Conservation (phyloP, 2,888 invertebrate genomes). For the Ectemnius continuus region DNA sequence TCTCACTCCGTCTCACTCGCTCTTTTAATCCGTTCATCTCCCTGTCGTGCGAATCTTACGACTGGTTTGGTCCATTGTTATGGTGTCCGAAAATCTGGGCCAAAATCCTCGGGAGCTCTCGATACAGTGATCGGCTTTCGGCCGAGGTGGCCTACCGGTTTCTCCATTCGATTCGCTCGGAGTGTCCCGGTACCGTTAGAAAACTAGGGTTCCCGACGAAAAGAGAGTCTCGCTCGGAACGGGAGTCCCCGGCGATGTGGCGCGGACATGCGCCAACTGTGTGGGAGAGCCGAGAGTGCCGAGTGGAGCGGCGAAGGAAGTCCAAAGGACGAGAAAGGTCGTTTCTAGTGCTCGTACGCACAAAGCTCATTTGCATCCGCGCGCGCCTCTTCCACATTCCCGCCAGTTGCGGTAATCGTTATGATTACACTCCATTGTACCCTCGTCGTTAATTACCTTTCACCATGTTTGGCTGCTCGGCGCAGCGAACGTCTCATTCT, state of each 20-base stretch:
- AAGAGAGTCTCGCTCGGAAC: conserved; percentile 34
- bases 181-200: conserved; percentile 43
- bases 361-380: too few species aligned
- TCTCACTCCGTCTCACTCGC: neutral
- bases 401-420: conserved; percentile 12
- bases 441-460: conserved; percentile 17
- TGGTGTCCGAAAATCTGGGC: neutral
- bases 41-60: neutral
- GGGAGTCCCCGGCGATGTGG: conserved; percentile 46
- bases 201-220: conserved; percentile 16
- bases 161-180: conserved; percentile 35
- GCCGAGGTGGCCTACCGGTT: conserved; percentile 12
- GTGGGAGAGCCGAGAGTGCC: conserved; percentile 20
- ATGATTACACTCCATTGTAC: conserved; percentile 27
- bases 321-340: conserved; percentile 47
- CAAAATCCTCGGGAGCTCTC: neutral
- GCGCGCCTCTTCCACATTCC: conserved; percentile 26
- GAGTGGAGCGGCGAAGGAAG: conserved; percentile 30
- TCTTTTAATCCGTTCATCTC: neutral
- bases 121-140: conserved; percentile 8
- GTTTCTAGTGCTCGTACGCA: neutral
- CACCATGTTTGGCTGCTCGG: conserved; percentile 7
- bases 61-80: too few species aligned
- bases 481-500: neutral
- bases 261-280: neutral